phyloP scores from a whole-genome alignment of 2,888 invertebrate species.

The Apotomis turbidana region DNA sequence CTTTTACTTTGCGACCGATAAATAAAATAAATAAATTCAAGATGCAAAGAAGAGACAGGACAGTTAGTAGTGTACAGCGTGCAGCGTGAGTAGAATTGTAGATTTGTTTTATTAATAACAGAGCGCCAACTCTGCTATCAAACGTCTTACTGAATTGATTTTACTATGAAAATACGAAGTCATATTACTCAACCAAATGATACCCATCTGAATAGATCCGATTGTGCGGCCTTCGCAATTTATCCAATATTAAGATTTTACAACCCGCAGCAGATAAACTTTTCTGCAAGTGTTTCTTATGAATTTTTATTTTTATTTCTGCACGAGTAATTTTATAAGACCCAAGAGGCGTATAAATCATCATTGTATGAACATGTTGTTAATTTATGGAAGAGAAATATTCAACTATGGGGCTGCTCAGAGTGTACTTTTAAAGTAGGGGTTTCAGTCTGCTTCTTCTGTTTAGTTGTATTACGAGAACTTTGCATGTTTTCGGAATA shows the following conservation, averaged over 20 bases:
- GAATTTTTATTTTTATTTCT: background rate
- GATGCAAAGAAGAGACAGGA: no score
- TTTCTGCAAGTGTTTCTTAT: background rate
- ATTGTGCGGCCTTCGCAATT: background rate
- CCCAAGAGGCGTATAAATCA: conserved; percentile 18
- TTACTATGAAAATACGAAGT: background rate
- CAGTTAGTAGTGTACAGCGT: no score
- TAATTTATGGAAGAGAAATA: background rate
- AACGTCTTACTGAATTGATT: background rate
- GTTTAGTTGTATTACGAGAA: no score
- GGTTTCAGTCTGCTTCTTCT: no score
- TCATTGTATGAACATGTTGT: background rate
- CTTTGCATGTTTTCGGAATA: no score
- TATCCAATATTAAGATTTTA: background rate
- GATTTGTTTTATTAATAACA: no score
- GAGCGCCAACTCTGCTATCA: no score
- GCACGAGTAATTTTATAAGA: background rate
- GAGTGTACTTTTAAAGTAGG: no score
- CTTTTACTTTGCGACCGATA: no score
- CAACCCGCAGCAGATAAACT: background rate
- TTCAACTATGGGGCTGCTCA: background rate
- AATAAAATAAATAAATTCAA: no score
- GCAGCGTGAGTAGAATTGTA: no score
- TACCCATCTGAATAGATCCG: background rate
- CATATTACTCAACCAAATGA: background rate